Evolutionary conservation across 2,888 invertebrate species (phyloP), one percentile per base, ranked within the genome.

Genomic region (Cancer borealis): DNA sequence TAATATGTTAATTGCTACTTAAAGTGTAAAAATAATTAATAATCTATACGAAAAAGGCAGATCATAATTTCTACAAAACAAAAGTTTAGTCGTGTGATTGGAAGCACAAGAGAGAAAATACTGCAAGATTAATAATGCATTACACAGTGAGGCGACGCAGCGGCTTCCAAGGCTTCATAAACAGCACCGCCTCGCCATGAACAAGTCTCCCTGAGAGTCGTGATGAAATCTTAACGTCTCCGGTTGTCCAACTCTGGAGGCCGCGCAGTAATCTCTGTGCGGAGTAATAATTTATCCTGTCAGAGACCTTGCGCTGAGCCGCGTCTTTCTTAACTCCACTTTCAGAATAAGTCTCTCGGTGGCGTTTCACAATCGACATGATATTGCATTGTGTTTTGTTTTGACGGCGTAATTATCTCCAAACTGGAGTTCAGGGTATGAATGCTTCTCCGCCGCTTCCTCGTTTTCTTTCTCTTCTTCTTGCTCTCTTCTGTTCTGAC

Each of bases 331-430:
- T 14, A 10, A 30, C 79, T 10, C n/a, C 79, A 79, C 30, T 30
- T 79, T 30, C 79, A 79, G 12, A 79, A 79, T 79, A 79, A 79
- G 79, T 66, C 66, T 66, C 66, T n/a, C 66, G 66, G 10, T 30
- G 30, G 30, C 12, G 79, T 26, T 30, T 79, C 26, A 14, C 79
- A 79, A 79, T 79, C 79, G 30, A 79, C 30, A 79, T 79, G 30
- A 79, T 79, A 12, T 30, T 79, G 79, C 30, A 12, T 79, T 79
- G 79, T 79, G 30, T 79, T 73, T 79, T 79, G 79, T 79, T 30
- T 79, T 79, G 79, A 79, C 79, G 79, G 79, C 79, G 79, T 79
- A 30, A 79, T 79, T 79, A 21, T 30, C 12, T 10, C 30, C 1
- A 79, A 79, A 10, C 30, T 30, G 26, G 26, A 79, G 79, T 26